These are phyloP conservation scores for Himalopsyche phryganea DNA, from an alignment of 1,140 invertebrate species.

Conservation along the genomic window DNA sequence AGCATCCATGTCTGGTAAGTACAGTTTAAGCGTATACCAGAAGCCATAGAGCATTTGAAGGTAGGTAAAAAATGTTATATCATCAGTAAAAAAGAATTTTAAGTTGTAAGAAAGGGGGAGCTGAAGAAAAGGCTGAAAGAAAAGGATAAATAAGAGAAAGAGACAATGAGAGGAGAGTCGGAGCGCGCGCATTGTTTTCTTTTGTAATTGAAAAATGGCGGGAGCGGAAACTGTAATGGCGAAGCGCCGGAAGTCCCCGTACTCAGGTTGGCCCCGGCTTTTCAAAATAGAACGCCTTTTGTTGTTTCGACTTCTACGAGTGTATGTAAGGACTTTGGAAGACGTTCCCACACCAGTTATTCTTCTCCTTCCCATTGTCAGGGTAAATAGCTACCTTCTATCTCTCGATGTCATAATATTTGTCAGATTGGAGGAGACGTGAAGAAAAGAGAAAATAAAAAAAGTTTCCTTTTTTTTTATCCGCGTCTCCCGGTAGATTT, in stretches of 20 bases:
- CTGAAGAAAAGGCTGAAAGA: constrained; percentile 9
- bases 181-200: constrained; percentile 31
- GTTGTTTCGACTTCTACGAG: constrained; percentile 27
- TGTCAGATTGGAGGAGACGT: neutral
- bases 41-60: neutral
- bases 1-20: too few species aligned
- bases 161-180: constrained; percentile 25
- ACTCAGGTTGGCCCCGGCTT: constrained; percentile 32
- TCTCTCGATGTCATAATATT: neutral
- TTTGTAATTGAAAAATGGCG: constrained; percentile 35
- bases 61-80: constrained; percentile 4
- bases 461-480: too few species aligned
- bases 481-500: too few species aligned
- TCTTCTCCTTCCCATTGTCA: neutral
- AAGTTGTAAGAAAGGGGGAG: constrained; percentile 26
- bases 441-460: neutral
- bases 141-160: constrained; percentile 28
- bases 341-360: constrained; percentile 1
- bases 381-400: neutral
- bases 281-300: constrained; percentile 33
- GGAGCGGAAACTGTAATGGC: constrained; percentile 32
- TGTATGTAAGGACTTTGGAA: constrained; percentile 6
- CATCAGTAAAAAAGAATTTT: constrained; percentile 18
- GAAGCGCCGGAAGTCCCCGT: constrained; percentile 28
- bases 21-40: too few species aligned